phyloP scores from a whole-genome alignment of 92 coral and sea anemone genomes.

The Desmophyllum pertusum region DNA sequence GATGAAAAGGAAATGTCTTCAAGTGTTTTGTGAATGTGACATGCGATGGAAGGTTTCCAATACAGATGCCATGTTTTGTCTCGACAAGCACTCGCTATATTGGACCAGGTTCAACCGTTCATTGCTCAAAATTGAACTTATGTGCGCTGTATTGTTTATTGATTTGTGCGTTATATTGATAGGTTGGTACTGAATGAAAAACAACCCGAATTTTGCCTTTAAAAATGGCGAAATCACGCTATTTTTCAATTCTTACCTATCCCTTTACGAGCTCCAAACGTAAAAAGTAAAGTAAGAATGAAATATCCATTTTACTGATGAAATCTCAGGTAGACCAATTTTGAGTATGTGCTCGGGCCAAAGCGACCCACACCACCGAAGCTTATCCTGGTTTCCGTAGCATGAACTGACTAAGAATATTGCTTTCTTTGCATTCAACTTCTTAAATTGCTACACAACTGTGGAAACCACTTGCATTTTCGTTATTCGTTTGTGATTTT shows the following conservation, averaged over 20 bases:
- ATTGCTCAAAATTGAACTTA: neutral
- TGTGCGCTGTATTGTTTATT: neutral
- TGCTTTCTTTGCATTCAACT: no score
- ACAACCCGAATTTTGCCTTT: neutral
- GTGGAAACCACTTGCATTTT: no score
- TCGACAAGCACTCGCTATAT: neutral
- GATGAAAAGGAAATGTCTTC: neutral
- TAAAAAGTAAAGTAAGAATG: no score
- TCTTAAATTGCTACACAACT: no score
- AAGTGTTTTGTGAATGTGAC: neutral
- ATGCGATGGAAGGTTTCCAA: conserved; percentile 27
- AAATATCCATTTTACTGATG: no score
- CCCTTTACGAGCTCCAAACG: no score
- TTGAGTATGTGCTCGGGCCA: no score
- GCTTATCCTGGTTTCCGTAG: no score
- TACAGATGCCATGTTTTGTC: neutral
- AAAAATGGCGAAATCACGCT: neutral
- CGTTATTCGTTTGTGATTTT: no score
- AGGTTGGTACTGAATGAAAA: neutral
- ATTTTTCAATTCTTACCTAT: neutral
- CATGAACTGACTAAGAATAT: no score
- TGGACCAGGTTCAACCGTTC: neutral
- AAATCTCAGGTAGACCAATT: neutral
- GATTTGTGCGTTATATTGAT: neutral
- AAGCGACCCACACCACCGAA: no score